Evolutionary conservation across 2,113 vertebrate species (phyloP), one percentile per base, ranked within the genome.

Genomic region (Protomyctophum bolini): DNA sequence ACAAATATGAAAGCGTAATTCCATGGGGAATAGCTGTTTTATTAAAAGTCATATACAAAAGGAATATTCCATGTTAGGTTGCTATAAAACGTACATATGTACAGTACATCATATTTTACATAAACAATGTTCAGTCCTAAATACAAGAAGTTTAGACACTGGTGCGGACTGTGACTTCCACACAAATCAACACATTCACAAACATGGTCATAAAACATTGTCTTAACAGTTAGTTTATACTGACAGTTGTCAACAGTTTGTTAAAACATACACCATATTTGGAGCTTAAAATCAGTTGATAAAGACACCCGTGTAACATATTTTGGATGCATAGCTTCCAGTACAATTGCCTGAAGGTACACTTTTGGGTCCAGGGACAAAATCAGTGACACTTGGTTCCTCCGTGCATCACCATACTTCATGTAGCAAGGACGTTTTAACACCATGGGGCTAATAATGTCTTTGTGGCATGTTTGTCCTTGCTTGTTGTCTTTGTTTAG

Each of bases 31-130:
- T 83, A 86, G 80, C 28, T 33, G 83, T 91, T 91, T 93, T 89
- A 92, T 89, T 92, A 89, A 88, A 92, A 92, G 80, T 87, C 79
- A 89, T 82, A 77, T 92, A 92, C 83, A 93, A 93, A 93, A 93
- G 89, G 84, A 88, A 84, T 83, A 72, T 79, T 81, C 66, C 71
- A 86, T 74, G 57, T 88, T 68, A 73, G 64, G 80, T 51, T 63
- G 63, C 81, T 92, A 91, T 68, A 93, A 93, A 92, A 91, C 68
- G 72, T 86, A 78, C 84, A 86, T 89, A 88, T 92, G 15, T 92
- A 92, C 87, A 92, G 15, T 92, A 92, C 87, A 92, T 60, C 14
- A 62, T 86, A 63, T 81, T 12, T 76, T 80, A 85, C 60, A 72
- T 59, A 69, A 54, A 66, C 67, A 61, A 50, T 7, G 45, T 50